Evolutionary conservation across 2,888 invertebrate genomes (phyloP), one percentile per base, ranked within the genome.

Genomic region (Aricia artaxerxes): DNA sequence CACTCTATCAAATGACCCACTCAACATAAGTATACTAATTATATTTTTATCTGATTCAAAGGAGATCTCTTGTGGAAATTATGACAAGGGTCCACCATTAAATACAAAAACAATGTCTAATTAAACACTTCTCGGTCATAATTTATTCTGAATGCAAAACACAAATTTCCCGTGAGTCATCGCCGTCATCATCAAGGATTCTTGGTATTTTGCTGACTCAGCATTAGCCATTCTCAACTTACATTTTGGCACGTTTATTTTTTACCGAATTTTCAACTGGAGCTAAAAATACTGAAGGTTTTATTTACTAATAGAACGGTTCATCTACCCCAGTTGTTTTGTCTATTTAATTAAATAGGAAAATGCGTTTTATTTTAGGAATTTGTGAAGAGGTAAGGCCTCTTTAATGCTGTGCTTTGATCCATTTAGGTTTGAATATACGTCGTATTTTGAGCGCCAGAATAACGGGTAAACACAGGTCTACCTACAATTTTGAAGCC

Each of bases 151-250:
- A 53, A 53, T 44, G 49, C 31, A 49, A 75, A 57, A 57, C 57
- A 57, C 53, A 16, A 57, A 76, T 76, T 76, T 76, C 35, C 13
- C 35, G 1, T 16, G 7, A 31, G 76, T 76, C 76, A 76, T 76
- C 13, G 76, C 76, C 76, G 57, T 57, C 57, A 76, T 76, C 35
- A 53, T 76, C 76, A 76, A 57, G 57, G 24, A 35, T 76, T 73
- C 40, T 73, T 75, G 5, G 4, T 57, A 35, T 76, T 76, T 35
- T 76, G 76, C 76, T 53, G 53, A 76, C 53, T 76, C 76, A 76
- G 57, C 53, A 57, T 76, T 57, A 57, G 35, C 6, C 53, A 76
- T 53, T 76, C 57, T 49, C 35, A 35, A 57, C 35, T 31, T 53
- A 35, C 7, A 76, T 76, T 76, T 16, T 76, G 57, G 35, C 69